These are phyloP conservation scores for Calyptomena viridis DNA, from an alignment of 2,113 vertebrate species.

Conservation along the genomic window DNA sequence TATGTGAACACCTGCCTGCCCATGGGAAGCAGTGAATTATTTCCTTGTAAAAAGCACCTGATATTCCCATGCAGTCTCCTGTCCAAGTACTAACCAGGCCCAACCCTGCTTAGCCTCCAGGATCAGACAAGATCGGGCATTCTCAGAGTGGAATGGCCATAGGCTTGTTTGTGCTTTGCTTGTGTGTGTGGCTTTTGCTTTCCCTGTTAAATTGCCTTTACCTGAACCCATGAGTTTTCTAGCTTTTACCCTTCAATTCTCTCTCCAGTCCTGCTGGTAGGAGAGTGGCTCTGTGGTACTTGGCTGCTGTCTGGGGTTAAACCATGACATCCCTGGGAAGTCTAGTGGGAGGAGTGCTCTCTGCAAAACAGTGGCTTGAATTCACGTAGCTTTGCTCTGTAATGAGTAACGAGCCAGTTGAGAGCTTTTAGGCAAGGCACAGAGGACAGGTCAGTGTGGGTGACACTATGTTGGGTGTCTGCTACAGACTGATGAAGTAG, in stretches of 20 bases:
- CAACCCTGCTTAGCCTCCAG: neutral
- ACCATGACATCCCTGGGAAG: neutral
- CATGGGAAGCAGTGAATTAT: neutral
- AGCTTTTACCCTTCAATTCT: neutral
- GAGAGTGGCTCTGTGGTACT: neutral
- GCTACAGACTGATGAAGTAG: neutral
- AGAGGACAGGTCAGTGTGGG: neutral
- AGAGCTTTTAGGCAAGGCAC: neutral
- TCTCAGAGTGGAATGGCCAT: neutral
- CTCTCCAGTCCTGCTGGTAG: neutral
- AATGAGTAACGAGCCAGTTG: neutral
- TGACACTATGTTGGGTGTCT: neutral
- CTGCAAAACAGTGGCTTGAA: neutral
- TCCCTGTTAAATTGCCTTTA: neutral
- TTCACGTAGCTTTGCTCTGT: neutral
- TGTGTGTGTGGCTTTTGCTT: neutral
- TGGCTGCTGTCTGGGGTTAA: neutral
- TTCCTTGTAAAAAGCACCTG: neutral
- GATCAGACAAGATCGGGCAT: neutral
- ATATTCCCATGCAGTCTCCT: neutral
- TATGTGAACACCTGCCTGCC: neutral
- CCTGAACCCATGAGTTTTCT: accelerated
- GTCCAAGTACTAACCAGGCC: neutral
- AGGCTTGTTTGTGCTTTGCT: neutral
- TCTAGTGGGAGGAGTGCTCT: neutral